These are phyloP conservation scores for Himalopsyche phryganea DNA, from an alignment of 1,140 invertebrate genomes.

Conservation along the genomic window DNA sequence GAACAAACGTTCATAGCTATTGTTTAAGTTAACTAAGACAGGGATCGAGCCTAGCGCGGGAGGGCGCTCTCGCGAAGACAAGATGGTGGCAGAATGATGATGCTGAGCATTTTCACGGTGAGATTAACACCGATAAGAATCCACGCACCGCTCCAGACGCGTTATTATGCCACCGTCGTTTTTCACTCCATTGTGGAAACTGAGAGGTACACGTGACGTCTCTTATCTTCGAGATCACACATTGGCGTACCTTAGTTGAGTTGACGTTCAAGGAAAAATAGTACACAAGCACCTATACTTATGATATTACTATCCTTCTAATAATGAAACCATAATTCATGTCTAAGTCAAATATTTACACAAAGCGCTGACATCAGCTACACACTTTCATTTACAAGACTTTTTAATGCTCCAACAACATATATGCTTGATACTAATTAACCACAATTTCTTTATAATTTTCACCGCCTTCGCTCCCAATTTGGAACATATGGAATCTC, in stretches of 20 bases:
- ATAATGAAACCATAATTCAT: too few relatives aligned
- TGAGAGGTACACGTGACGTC: background rate
- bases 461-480: too few relatives aligned
- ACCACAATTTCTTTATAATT: too few relatives aligned
- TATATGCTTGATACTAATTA: too few relatives aligned
- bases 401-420: too few relatives aligned
- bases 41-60: background rate
- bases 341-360: too few relatives aligned
- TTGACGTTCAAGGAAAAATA: too few relatives aligned
- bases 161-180: conserved; percentile 15
- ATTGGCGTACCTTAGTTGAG: background rate
- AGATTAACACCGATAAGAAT: conserved; percentile 30
- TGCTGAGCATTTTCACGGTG: conserved; percentile 16
- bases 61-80: background rate
- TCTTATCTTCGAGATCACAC: background rate
- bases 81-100: background rate
- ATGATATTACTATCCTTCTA: too few relatives aligned
- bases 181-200: conserved; percentile 12
- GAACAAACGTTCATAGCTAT: conserved; percentile 19
- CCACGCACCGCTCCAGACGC: conserved; percentile 15
- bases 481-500: too few relatives aligned
- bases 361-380: too few relatives aligned
- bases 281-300: too few relatives aligned
- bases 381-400: too few relatives aligned
- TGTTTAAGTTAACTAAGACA: conserved; percentile 27